Conservation (phyloP, 2,113 vertebrate genomes). For the Triplophysa rosa region DNA sequence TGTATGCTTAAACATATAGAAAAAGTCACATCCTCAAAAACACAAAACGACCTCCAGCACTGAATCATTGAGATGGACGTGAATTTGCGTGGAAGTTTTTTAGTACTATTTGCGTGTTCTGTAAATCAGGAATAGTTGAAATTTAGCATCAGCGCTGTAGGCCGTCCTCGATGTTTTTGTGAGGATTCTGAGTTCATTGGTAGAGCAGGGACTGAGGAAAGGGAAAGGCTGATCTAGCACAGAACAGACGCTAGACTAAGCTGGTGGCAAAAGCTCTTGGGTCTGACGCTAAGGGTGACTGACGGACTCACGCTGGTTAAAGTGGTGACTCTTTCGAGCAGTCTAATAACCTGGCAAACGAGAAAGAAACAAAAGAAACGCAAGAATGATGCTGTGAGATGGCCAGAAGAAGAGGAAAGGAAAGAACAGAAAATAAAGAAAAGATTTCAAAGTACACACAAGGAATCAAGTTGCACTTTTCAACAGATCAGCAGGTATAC, state of each 20-base stretch:
- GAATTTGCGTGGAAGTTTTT: background rate
- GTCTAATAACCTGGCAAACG: conserved; percentile 79
- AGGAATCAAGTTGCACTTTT: conserved; percentile 56
- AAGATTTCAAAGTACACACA: conserved; percentile 63
- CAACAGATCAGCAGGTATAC: conserved; percentile 43
- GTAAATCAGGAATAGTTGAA: no score
- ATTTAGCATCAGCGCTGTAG: conserved; percentile 28
- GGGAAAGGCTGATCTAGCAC: conserved; percentile 68
- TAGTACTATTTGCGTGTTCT: background rate
- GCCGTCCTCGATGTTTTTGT: conserved; percentile 41
- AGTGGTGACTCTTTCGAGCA: conserved; percentile 82
- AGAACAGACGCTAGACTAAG: conserved; percentile 67
- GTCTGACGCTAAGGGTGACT: conserved; percentile 67
- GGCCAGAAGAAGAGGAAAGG: conserved; percentile 57
- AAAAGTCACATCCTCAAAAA: conserved; percentile 66
- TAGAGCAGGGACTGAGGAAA: conserved; percentile 59
- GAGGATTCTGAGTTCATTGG: conserved; percentile 71
- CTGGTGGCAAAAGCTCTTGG: conserved; percentile 66
- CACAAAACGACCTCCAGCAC: conserved; percentile 49
- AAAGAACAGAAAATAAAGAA: conserved; percentile 59
- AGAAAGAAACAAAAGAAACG: conserved; percentile 72
- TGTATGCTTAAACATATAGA: conserved; percentile 60
- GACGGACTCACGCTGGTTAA: conserved; percentile 82
- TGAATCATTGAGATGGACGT: background rate
- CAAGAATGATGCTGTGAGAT: conserved; percentile 71